Evolutionary conservation across 2,113 vertebrate species (phyloP).

Genomic region (Plectropomus leopardus): DNA sequence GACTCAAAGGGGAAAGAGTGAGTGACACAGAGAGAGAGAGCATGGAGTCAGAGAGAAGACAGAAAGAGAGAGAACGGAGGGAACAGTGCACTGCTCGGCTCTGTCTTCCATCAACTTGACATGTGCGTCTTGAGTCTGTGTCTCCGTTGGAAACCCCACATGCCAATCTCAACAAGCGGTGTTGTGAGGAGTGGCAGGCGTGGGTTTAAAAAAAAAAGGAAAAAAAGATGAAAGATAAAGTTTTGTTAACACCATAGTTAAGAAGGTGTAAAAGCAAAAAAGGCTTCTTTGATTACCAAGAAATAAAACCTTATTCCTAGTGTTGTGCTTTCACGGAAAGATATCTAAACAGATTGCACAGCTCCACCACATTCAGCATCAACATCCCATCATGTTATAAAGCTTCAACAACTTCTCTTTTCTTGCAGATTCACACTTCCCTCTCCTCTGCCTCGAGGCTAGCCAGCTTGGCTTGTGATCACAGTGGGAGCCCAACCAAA

Average conservation of each 20-base stretch:
- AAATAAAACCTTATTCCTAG: neutral
- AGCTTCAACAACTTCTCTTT: slow-evolving; percentile 5
- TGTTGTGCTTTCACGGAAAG: neutral
- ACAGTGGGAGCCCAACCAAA: slow-evolving; percentile 62
- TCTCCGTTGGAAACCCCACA: slow-evolving; percentile 62
- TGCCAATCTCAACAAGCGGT: slow-evolving; percentile 57
- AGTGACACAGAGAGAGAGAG: slow-evolving; percentile 37
- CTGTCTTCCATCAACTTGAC: slow-evolving; percentile 74
- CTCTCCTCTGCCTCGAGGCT: slow-evolving; percentile 3
- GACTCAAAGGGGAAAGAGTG: slow-evolving; percentile 57
- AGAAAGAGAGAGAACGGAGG: slow-evolving; percentile 25
- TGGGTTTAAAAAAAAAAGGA: slow-evolving; percentile 20
- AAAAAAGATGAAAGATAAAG: slow-evolving; percentile 28
- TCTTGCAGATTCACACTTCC: slow-evolving; percentile 34
- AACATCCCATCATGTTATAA: slow-evolving; percentile 10
- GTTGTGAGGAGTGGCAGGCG: slow-evolving; percentile 40
- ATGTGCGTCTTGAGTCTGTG: slow-evolving; percentile 63
- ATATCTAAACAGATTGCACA: slow-evolving; percentile 1
- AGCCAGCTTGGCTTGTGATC: slow-evolving; percentile 51
- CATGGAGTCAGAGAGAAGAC: slow-evolving; percentile 3
- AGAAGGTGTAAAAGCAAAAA: slow-evolving; percentile 29
- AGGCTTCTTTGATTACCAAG: neutral
- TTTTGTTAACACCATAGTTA: slow-evolving; percentile 14
- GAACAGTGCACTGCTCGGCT: slow-evolving; percentile 38
- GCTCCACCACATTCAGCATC: slow-evolving; percentile 9